phyloP scores from a whole-genome alignment of 2,797 vertebrate species.

The Gymnopithys bicolor region DNA sequence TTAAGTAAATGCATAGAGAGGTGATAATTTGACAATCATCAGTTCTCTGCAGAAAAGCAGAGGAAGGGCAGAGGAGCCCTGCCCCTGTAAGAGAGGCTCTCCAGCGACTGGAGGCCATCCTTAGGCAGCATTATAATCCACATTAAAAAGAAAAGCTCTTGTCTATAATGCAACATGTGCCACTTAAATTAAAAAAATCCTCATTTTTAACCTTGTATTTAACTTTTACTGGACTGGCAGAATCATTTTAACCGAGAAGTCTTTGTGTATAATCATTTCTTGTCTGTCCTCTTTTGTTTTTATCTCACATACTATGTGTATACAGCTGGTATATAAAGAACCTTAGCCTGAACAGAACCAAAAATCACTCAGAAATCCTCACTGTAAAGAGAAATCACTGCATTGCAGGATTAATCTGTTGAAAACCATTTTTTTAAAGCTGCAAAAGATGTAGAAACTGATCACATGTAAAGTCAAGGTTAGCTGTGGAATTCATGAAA shows the following conservation, averaged over 20 bases:
- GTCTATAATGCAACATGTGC: neutral
- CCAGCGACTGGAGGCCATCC: neutral
- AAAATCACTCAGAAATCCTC: slow-evolving; percentile 53
- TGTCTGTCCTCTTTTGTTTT: slow-evolving; percentile 11
- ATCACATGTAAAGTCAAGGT: slow-evolving; percentile 16
- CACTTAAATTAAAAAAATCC: neutral
- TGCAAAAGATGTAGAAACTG: slow-evolving; percentile 11
- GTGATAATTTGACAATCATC: neutral
- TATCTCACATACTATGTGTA: slow-evolving; percentile 17
- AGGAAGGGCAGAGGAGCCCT: neutral
- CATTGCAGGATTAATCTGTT: slow-evolving; percentile 50
- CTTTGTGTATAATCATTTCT: neutral
- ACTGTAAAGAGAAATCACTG: slow-evolving; percentile 28
- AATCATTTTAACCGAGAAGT: neutral
- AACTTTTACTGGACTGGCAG: neutral
- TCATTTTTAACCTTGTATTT: neutral
- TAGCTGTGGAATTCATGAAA: neutral
- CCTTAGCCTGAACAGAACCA: slow-evolving; percentile 25
- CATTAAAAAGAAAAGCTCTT: neutral
- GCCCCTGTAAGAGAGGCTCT: neutral
- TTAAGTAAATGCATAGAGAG: neutral
- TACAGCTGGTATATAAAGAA: slow-evolving; percentile 34
- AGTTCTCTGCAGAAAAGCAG: neutral
- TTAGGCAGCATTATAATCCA: neutral
- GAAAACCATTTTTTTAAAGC: slow-evolving; percentile 12